Base-by-base conservation (phyloP, 2,888 invertebrate genomes). In the Melieria crassipennis region DNA sequence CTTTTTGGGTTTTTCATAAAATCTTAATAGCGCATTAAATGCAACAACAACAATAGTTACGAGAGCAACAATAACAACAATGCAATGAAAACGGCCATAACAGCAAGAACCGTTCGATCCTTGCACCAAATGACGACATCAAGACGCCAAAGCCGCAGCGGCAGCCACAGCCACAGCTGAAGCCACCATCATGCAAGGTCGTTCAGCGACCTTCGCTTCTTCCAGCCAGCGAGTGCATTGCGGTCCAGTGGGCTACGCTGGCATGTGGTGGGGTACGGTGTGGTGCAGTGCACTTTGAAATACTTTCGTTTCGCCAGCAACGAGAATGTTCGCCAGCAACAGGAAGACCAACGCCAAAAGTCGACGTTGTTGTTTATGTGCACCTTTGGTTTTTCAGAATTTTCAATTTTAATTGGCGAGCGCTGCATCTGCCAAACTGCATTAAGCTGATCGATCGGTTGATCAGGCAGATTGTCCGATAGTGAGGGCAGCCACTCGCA, bases 131-230 rank as follows among this genome's bases (percentile, higher is more conserved):
- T 72, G 73, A 73, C 75, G 74, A 76, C 77, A 70, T n/a, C 72
- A 69, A 43, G 76, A 77, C 76, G 76, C 82, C 81, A 83, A 83
- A 82, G 80, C 61, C 13, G 16, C 64, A 52, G 43, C 50, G 42
- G 64, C 75, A 50, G 5, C 56, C 5, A 7, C 63, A 64, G 61
- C n/a, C 50, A 4, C 50, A 63, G 10, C 66, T 75, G 13, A 67
- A 71, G 71, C 74, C 70, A 80, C 77, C 82, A 79, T 79, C 79
- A 81, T 79, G 83, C 84, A 84, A 84, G 84, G 84, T 76, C 85
- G 82, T 83, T 79, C 78, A 78, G 79, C 79, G 84, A 84, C 84
- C 84, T 84, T 83, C 80, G 77, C 74, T 65, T 73, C 57, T 60
- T 66, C 65, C 73, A 30, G 30, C 30, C 30, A 30, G 2, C 30